Evolutionary conservation across 2,797 vertebrate species (phyloP), one percentile per base, ranked within the genome.

Genomic region (Sebastolobus alascanus): DNA sequence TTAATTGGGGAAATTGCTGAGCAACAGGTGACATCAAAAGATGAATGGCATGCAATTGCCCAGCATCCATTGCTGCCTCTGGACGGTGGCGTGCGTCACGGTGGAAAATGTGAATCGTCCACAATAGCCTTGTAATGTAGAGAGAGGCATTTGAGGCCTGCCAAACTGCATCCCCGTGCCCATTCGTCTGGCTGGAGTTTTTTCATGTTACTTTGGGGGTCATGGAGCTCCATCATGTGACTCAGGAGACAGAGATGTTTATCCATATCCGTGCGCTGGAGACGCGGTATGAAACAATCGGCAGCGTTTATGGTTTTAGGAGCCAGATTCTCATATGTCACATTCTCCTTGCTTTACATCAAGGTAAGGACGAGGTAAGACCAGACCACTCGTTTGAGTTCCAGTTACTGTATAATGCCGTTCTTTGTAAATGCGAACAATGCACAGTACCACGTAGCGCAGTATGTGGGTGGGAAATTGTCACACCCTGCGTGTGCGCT

Each of bases 81-180:
- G 22, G 79, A 85, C 67, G 3, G 67, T 38, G 18, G 33, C 2
- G 80, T 84, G 87, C 63, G 82, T 91, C 89, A 87, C 43, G 2
- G 75, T 92, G 93, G 93, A 94, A 94, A 93, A 83, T 79, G 73
- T 91, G 89, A 93, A 80, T 59, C 46, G 67, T 3, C 58, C 77
- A 70, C 89, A 68, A 80, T 77, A 52, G 58, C 56, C 83, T 78
- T 77, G 82, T 84, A 80, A 85, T 68, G 18, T 68, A 69, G 83
- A 74, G 82, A 56, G 74, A 80, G 75, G 58, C 60, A 65, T 85
- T 72, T 80, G 77, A 85, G 68, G 82, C 78, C 43, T 82, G 89
- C 87, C 87, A 85, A 67, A 73, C 75, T 72, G 70, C 77, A 73
- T 87, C 67, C 68, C 52, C 20, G 33, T 75, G 84, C 84, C 79